phyloP scores from a whole-genome alignment of 2,113 vertebrate genomes.

The Balaeniceps rex region DNA sequence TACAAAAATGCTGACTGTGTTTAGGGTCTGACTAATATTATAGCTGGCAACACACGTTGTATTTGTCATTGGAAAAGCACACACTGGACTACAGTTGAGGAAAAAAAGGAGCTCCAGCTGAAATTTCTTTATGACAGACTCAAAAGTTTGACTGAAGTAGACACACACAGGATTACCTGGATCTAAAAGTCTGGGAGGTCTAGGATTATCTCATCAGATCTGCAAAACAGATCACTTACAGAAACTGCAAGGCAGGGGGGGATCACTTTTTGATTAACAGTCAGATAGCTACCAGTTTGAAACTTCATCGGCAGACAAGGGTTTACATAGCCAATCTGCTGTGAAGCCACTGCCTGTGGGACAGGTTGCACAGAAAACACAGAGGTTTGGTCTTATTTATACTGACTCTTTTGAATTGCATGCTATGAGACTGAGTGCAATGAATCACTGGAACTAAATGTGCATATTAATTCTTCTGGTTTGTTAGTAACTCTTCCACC shows the following conservation, averaged over 20 bases:
- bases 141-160: neutral
- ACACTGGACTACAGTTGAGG: neutral
- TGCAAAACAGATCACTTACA: neutral
- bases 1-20: neutral
- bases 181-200: neutral
- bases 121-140: neutral
- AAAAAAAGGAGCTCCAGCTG: neutral
- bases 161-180: neutral
- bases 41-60: neutral
- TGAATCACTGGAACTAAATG: neutral
- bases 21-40: neutral
- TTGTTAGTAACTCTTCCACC: neutral
- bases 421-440: neutral
- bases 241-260: neutral
- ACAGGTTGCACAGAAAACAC: neutral
- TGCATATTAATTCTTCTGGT: neutral
- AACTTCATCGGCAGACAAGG: neutral
- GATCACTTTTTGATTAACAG: neutral
- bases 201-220: neutral
- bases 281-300: neutral
- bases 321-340: neutral
- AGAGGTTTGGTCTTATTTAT: neutral
- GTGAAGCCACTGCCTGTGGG: neutral
- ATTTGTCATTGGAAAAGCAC: neutral
- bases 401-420: rapidly evolving